Base-by-base conservation (phyloP, 2,797 vertebrate genomes). In the Scolopax bukidnonensis region DNA sequence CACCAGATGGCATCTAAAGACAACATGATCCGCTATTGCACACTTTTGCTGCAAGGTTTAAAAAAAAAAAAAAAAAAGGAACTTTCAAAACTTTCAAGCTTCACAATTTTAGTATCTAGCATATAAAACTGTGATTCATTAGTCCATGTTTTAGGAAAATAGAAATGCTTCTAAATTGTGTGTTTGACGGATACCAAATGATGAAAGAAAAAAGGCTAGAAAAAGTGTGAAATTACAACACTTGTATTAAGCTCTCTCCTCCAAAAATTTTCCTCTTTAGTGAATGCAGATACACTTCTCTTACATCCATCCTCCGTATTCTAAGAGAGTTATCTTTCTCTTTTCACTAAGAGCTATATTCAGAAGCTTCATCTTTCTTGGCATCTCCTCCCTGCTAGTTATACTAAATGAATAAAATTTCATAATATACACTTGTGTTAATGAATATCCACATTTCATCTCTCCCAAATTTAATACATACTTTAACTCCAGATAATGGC, bases 1-100 rank as follows among this genome's bases (percentile, higher is more conserved):
- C 94, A 77, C 59, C 64, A 89, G 82, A 40, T 89, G 91, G 89
- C 91, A 91, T 59, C 41, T 76, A 18, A 63, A 68, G 85, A 67
- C 68, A 87, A n/a, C 18, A 45, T 1, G 23, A 73, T 28, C 53
- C 14, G 11, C 60, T 48, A 43, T 23, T 1, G 1, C 30, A 30
- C 11, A 8, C 7, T 54, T 32, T 60, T 43, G 6, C 32, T 21
- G 3, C 30, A 53, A 67, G 12, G 8, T 36, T 36, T 19, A 65
- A 67, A n/a, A 51, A 53, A 60, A 48, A 47, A 41, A 51, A 53
- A 23, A 65, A 67, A 30, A 51, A 53, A 36, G 16, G 5, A 68
- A 57, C 11, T 28, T 73, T 28, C 7, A 14, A 12, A 68, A 57
- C 11, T 28, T 73, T 28, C 7, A 14, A 12, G 15, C 23, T 69